Percentiles rank a stretch among this genome's conserved stretches.
Evolutionary conservation across 2,113 vertebrate genomes (phyloP).

Genomic region (Numenius arquata): DNA sequence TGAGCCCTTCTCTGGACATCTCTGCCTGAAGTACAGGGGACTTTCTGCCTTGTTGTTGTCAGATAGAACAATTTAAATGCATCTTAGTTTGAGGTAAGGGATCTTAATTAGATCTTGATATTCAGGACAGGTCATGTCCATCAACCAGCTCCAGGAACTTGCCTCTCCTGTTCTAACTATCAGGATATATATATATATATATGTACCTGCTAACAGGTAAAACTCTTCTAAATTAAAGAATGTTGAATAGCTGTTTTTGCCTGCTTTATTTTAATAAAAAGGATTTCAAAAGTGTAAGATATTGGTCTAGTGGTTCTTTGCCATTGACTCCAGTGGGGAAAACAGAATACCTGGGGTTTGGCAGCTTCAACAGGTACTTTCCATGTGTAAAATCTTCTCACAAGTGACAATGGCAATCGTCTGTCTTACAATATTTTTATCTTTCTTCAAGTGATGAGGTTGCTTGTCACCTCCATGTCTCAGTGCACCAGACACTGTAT

Average conservation of each 20-base stretch:
- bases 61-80: neutral
- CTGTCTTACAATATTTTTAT: neutral
- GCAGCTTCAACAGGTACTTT: neutral
- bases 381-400: neutral
- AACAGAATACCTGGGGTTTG: neutral
- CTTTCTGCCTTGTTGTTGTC: neutral
- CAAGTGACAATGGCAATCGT: neutral
- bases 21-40: neutral
- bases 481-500: neutral
- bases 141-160: neutral
- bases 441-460: neutral
- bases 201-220: neutral
- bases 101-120: neutral
- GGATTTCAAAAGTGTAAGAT: neutral
- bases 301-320: neutral
- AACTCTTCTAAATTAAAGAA: neutral
- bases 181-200: neutral
- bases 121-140: accelerated
- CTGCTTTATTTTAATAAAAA: neutral
- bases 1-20: neutral
- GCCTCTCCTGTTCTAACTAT: neutral
- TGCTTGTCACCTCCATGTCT: neutral
- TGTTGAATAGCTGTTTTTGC: neutral
- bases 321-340: neutral
- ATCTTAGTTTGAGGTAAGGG: neutral